These are phyloP conservation scores for Coendou prehensilis DNA, from an alignment of 2,797 vertebrate genomes.

Conservation along the genomic window DNA sequence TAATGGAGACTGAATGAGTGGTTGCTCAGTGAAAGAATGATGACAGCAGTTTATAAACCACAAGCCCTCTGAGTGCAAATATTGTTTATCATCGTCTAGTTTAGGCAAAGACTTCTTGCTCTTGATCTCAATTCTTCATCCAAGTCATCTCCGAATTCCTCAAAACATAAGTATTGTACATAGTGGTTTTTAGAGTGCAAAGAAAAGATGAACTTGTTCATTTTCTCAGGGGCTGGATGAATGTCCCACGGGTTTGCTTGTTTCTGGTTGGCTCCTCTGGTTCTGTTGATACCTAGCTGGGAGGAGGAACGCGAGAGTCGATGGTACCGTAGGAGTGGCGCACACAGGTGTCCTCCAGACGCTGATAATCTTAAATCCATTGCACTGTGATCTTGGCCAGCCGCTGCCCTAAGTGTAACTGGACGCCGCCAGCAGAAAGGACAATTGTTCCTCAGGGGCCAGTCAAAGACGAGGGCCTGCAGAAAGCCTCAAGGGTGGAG, in stretches of 20 bases:
- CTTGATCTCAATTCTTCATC: neutral
- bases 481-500: neutral
- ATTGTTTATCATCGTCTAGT: neutral
- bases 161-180: neutral
- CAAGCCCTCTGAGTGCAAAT: neutral
- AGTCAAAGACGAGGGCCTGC: neutral
- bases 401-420: neutral
- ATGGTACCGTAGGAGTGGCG: neutral
- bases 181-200: neutral
- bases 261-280: neutral
- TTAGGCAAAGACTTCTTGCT: neutral
- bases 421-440: neutral
- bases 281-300: neutral
- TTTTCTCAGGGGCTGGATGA: neutral
- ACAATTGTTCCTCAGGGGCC: neutral
- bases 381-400: slow-evolving; percentile 56
- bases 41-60: neutral
- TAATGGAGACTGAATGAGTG: neutral
- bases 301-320: neutral
- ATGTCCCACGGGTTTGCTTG: fast-evolving
- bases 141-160: neutral
- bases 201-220: neutral
- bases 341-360: neutral
- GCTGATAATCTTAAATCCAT: slow-evolving; percentile 43
- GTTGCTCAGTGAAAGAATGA: neutral